These are phyloP conservation scores for Oxytorus armatus DNA, from an alignment of 2,888 invertebrate genomes.

Conservation along the genomic window DNA sequence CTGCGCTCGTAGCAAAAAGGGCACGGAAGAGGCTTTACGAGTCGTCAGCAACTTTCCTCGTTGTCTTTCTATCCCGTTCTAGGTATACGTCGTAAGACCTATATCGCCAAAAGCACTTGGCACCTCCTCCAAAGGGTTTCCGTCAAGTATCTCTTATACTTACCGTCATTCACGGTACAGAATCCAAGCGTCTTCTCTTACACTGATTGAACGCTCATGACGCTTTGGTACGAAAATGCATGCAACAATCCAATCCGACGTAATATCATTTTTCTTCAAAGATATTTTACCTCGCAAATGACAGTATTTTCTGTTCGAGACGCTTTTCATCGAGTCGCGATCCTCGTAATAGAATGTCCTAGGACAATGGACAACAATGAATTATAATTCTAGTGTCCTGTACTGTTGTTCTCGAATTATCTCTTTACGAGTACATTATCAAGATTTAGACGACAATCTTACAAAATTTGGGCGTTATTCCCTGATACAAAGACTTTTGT, in stretches of 20 bases:
- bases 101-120: slow-evolving; percentile 35
- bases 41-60: slow-evolving; percentile 64
- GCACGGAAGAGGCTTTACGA: slow-evolving; percentile 49
- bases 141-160: slow-evolving; percentile 10
- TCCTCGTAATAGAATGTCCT: too few species aligned
- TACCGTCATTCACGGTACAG: background rate
- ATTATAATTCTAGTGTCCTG: too few species aligned
- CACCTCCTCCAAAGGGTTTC: slow-evolving; percentile 23
- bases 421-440: too few species aligned
- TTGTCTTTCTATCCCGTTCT: slow-evolving; percentile 15
- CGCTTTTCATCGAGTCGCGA: too few species aligned
- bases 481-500: too few species aligned
- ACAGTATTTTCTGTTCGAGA: too few species aligned
- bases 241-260: background rate
- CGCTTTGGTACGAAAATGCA: background rate
- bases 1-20: too few species aligned
- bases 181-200: background rate
- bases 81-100: background rate
- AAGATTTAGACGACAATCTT: background rate
- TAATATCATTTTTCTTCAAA: background rate
- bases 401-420: too few species aligned
- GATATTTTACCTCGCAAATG: too few species aligned
- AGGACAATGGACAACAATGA: too few species aligned
- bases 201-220: too few species aligned
- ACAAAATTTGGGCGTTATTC: too few species aligned